Percentiles rank a stretch among this genome's conserved stretches.
Evolutionary conservation across 1,140 invertebrate species (phyloP).

Genomic region (Leptinotarsa undecemlineata): DNA sequence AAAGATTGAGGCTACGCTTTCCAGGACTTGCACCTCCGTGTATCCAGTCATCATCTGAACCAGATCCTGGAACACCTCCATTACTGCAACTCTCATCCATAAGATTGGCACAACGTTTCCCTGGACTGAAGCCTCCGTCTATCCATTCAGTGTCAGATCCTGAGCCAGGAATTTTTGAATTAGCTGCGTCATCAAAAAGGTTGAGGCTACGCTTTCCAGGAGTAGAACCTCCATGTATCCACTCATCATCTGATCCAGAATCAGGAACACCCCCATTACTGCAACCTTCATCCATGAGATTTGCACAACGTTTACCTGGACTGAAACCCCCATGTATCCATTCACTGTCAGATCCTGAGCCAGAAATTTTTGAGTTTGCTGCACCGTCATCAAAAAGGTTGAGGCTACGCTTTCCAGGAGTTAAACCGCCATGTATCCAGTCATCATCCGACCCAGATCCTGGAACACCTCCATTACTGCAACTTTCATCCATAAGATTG

Average conservation of each 20-base stretch:
- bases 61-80: slow-evolving; percentile 32
- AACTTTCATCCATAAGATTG: slow-evolving; percentile 27
- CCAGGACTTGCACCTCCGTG: slow-evolving; percentile 32
- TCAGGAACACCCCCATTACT: slow-evolving; percentile 16
- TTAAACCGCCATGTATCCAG: slow-evolving; percentile 31
- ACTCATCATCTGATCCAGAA: slow-evolving; percentile 32
- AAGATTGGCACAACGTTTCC: slow-evolving; percentile 35
- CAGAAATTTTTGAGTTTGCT: slow-evolving; percentile 17
- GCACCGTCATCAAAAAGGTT: slow-evolving; percentile 33
- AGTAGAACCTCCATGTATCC: slow-evolving; percentile 15
- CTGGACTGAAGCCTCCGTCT: slow-evolving; percentile 21
- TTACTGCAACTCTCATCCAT: slow-evolving; percentile 21
- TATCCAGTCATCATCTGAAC: slow-evolving; percentile 32
- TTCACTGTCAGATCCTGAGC: slow-evolving; percentile 29
- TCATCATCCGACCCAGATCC: slow-evolving; percentile 31
- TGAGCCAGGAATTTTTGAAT: slow-evolving; percentile 24
- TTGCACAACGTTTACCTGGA: slow-evolving; percentile 32
- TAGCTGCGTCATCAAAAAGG: neutral
- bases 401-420: slow-evolving; percentile 36
- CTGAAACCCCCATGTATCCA: slow-evolving; percentile 26
- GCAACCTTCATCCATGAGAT: slow-evolving; percentile 23
- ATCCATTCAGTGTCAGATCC: slow-evolving; percentile 31
- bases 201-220: slow-evolving; percentile 14
- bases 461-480: slow-evolving; percentile 30
- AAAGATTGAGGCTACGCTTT: slow-evolving; percentile 35